Conservation (phyloP, 2,113 vertebrate genomes). For the Takifugu flavidus region DNA sequence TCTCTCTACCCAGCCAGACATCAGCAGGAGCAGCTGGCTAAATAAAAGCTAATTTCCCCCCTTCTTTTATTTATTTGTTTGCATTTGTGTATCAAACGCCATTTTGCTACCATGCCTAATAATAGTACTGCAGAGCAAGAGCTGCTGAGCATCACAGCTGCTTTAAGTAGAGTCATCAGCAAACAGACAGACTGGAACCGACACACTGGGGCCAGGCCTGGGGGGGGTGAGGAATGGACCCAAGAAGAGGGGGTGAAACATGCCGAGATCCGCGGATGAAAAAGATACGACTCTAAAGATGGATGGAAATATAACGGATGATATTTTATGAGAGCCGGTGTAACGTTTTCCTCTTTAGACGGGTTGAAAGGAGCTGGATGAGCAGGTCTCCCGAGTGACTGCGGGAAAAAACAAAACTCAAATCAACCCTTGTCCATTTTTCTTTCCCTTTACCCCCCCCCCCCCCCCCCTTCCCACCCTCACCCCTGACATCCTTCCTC, state of each 20-base stretch:
- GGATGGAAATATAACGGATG: slow-evolving; percentile 22
- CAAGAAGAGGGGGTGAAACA: slow-evolving; percentile 15
- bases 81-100: too few relatives aligned
- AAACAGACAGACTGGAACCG: slow-evolving; percentile 73
- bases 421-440: slow-evolving; percentile 28
- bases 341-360: slow-evolving; percentile 44
- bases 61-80: too few relatives aligned
- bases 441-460: slow-evolving; percentile 12
- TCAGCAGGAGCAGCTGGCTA: too few relatives aligned
- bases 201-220: slow-evolving; percentile 62
- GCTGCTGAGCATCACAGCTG: slow-evolving; percentile 75
- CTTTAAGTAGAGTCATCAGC: slow-evolving; percentile 71
- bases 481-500: slow-evolving; percentile 47
- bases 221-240: slow-evolving; percentile 42
- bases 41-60: too few relatives aligned
- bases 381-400: slow-evolving; percentile 4
- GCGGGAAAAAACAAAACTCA: slow-evolving; percentile 14
- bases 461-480: slow-evolving; percentile 9
- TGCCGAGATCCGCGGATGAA: slow-evolving; percentile 18
- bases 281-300: slow-evolving; percentile 51
- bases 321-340: background rate
- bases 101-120: too few relatives aligned
- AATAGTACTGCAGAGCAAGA: slow-evolving; percentile 51
- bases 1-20: too few relatives aligned
- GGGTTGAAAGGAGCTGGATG: slow-evolving; percentile 2